Conservation (phyloP, 2,888 invertebrate genomes). For the Drosophila atroscutellata region DNA sequence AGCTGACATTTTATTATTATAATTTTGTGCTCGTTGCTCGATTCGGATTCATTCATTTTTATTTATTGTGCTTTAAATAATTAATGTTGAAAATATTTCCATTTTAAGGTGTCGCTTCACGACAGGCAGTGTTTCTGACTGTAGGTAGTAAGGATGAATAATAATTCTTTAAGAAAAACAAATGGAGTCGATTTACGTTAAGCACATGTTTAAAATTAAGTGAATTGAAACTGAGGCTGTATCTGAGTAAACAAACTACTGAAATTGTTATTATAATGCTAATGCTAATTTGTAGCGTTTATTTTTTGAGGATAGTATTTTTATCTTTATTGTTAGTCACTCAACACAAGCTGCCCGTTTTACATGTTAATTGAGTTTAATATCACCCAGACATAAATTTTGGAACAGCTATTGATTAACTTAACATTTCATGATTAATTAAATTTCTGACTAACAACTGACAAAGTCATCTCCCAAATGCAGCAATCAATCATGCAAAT, state of each 20-base stretch:
- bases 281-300: background rate
- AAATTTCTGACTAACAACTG: conserved; percentile 27
- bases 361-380: background rate
- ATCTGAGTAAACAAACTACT: background rate
- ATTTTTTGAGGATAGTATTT: background rate
- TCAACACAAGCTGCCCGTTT: background rate
- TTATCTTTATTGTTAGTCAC: background rate
- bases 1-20: conserved; percentile 68
- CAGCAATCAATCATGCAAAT: conserved; percentile 37
- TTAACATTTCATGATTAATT: conserved; percentile 22
- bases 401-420: background rate
- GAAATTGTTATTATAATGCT: background rate
- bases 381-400: background rate
- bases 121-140: conserved; percentile 18
- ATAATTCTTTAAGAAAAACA: conserved; percentile 3
- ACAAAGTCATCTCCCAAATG: conserved; percentile 18
- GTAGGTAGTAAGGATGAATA: conserved; percentile 42
- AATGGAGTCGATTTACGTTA: conserved; percentile 3
- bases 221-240: background rate
- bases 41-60: conserved; percentile 28
- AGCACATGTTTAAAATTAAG: background rate
- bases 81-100: conserved; percentile 45
- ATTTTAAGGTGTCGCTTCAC: conserved; percentile 39
- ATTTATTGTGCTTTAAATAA: conserved; percentile 65
- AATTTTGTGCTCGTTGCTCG: conserved; percentile 58